Evolutionary conservation across 92 coral and sea anemone genomes (phyloP), one percentile per base, ranked within the genome.

Genomic region (Epizoanthus fatuus): DNA sequence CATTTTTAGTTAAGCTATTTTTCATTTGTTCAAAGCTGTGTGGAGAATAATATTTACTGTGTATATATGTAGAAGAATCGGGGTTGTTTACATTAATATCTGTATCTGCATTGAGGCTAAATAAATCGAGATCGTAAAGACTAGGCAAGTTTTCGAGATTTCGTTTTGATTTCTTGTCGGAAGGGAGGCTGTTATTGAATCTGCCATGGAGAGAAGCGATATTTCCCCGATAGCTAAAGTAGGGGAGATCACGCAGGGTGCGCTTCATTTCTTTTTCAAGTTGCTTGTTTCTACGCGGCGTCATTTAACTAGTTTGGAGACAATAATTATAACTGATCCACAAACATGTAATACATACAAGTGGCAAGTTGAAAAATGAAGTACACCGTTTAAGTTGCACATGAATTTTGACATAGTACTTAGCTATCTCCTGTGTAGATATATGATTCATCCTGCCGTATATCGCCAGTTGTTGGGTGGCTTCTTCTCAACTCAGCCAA

Each of bases 161-260:
- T 15, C 56, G 56, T 44, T 70, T 70, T 10, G 75, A 40, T 42
- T 42, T 70, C 47, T 29, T 67, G 5, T 16, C 4, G 20, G 54
- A 70, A 22, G 25, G 3, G 14, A 70, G 77, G 60, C 59, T 72
- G 58, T 72, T 72, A 6, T 72, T 72, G 29, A 72, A 72, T n/a
- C 77, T 45, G 37, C 77, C 77, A 57, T 72, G 77, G 40, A 17
- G 4, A 19, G 29, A 45, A 25, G 37, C 15, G 6, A 72, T 47
- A 57, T 72, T 39, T 47, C 40, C 77, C 32, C 77, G 49, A 72
- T 17, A 32, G 13, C 35, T 19, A 47, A 72, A 72, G 42, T 72
- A 72, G 77, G 77, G 59, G 15, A 72, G 77, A 5, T 72, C 77
- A 47, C 77, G 38, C 15, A 72, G 59, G 15, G 77, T 72, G 45